phyloP scores from a whole-genome alignment of 1,140 invertebrate genomes.

The Leguminivora glycinivorella region DNA sequence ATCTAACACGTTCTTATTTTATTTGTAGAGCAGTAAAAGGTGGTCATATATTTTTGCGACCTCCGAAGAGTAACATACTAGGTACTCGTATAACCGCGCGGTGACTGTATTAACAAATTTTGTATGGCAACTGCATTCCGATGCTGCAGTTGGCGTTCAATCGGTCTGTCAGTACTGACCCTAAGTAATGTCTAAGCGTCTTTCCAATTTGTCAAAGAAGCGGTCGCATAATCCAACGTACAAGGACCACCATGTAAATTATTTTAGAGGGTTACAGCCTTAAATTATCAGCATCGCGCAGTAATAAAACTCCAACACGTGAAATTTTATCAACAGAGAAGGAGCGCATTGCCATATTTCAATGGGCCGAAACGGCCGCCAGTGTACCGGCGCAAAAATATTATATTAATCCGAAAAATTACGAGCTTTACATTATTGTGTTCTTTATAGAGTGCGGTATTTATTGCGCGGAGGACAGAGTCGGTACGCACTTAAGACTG shows the following conservation, averaged over 20 bases:
- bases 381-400: conserved; percentile 63
- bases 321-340: conserved; percentile 67
- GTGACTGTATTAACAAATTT: no score
- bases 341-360: conserved; percentile 69
- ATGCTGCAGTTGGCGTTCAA: no score
- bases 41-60: no score
- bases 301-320: conserved; percentile 66
- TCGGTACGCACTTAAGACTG: conserved; percentile 39
- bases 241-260: conserved; percentile 67
- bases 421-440: conserved; percentile 54
- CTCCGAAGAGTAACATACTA: no score
- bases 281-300: conserved; percentile 61
- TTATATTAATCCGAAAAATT: conserved; percentile 68
- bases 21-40: no score
- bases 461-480: conserved; percentile 51
- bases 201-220: conserved; percentile 41
- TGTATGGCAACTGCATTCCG: no score
- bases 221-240: conserved; percentile 52
- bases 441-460: conserved; percentile 52
- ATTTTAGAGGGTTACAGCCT: conserved; percentile 56
- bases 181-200: background rate
- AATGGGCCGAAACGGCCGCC: conserved; percentile 58
- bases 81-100: no score
- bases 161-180: no score
- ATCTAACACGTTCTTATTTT: no score